Base-by-base conservation (phyloP, 2,888 invertebrate genomes). In the Aspidiotus destructor region DNA sequence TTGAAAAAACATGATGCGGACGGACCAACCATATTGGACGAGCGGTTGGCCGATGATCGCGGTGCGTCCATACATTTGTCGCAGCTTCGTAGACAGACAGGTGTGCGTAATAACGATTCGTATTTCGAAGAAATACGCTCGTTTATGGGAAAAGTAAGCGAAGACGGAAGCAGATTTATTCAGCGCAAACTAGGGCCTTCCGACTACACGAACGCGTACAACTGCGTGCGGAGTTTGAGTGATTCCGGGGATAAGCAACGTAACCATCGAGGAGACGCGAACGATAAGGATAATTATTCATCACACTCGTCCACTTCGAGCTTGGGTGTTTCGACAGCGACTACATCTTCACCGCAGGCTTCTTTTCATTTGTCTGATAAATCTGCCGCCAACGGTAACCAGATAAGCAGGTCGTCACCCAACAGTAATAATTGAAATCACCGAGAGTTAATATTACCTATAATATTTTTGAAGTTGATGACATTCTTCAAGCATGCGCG, bases 1-100 rank as follows among this genome's bases (percentile, higher is more conserved):
- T 81, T 98, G 75, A 95, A 97, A 82, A 99, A 99, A 77, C 98
- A 98, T 78, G 96, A 98, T 77, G 89, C 92, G 10, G 93, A 93
- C 76, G 88, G 88, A 7, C 85, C 86, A 0, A 85, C 85, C 72
- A 88, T 89, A 70, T 78, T 86, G 28, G 87, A 87, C 73, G 84
- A 84, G 72, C 81, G 86, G 69, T 81, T 87, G 74, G 74, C 57
- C 67, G 68, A 72, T 65, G 68, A 71, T 44, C 71, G 71, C 11
- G 68, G 71, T 52, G 53, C 68, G n/a, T 71, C 72, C 57, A 71
- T 71, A 63, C 67, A 61, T 28, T 67, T 57, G 53, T 15, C 60
- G 52, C 82, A 81, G 42, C 61, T 64, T 17, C 60, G 70, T 17
- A 54, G 71, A 41, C 81, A 85, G 57, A 84, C 85, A 54, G 55